Evolutionary conservation across 2,113 vertebrate species (phyloP).

Genomic region (Myotis davidii): DNA sequence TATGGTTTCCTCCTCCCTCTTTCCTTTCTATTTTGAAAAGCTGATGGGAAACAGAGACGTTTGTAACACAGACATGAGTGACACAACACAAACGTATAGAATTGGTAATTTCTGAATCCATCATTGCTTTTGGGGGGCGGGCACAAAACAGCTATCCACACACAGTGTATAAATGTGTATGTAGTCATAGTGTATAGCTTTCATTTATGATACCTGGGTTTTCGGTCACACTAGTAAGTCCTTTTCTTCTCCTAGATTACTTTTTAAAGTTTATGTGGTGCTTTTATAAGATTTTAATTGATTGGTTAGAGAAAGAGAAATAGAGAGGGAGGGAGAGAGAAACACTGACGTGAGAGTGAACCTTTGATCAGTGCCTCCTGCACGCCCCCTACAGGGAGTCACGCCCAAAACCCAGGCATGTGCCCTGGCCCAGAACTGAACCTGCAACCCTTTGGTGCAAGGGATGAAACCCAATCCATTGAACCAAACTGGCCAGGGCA

Average conservation of each 20-base stretch:
- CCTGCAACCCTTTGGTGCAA: background rate
- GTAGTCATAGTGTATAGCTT: background rate
- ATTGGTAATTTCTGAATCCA: slow-evolving; percentile 30
- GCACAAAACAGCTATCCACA: background rate
- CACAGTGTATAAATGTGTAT: background rate
- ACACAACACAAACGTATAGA: background rate
- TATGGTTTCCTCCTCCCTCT: background rate
- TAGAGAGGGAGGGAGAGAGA: background rate
- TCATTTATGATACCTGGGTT: background rate
- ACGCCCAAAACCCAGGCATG: rapidly evolving
- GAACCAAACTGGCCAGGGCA: background rate
- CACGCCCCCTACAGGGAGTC: background rate
- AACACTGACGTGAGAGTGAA: background rate
- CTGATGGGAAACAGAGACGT: slow-evolving; percentile 29
- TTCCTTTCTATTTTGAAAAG: background rate
- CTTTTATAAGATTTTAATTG: background rate
- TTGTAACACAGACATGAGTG: background rate
- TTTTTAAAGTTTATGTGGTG: background rate
- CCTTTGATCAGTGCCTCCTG: background rate
- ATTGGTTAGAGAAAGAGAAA: background rate
- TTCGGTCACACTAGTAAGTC: background rate
- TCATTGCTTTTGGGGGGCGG: background rate
- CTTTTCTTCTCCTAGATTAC: background rate
- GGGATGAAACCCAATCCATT: background rate
- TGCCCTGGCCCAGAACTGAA: too few relatives aligned